Evolutionary conservation across 1,140 invertebrate species (phyloP), one percentile per base, ranked within the genome.

Genomic region (Euborellia annulipes): DNA sequence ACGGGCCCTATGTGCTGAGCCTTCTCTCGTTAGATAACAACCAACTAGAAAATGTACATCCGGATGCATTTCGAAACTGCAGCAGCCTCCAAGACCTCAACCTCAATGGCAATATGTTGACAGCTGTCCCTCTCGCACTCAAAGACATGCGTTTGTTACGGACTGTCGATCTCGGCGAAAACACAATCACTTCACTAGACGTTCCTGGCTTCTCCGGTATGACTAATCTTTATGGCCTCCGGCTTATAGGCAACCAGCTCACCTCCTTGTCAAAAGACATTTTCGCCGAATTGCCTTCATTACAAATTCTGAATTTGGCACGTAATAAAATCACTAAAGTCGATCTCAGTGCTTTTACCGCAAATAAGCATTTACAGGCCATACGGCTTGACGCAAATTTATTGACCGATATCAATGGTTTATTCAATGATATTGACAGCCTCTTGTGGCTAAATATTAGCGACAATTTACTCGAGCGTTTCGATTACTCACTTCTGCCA

Each of bases 361-460:
- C 73, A 47, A 81, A 87, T 55, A 66, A 70, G 3, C 79, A 80
- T 58, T 69, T 94, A 37, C 82, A 89, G 62, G 87, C 86, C 1
- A 79, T 94, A 38, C 67, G 87, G 44, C 58, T 94, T 21, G 88
- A 93, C 62, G 79, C 80, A 18, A 94, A 94, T 64, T 71, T 77
- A 46, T 63, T 93, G 18, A 78, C 75, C 11, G 84, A 90, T 55
- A 86, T 93, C 41, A 83, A 80, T 58, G 82, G 81, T 3, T 67
- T 89, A 16, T 91, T 93, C 60, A 75, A 76, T 47, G 80, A 87
- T 54, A 77, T 90, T 55, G 74, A 80, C 1, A 80, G 78, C 52
- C 65, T 94, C 37, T 65, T 86, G 51, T 90, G 85, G 85, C 64
- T 94, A 19, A 94, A 93, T 66, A 79, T 92, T 46, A 90, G 85